Percentiles rank a stretch among this genome's conserved stretches.
Conservation (phyloP, 2,113 vertebrate genomes). For the Chrysochloris asiatica region DNA sequence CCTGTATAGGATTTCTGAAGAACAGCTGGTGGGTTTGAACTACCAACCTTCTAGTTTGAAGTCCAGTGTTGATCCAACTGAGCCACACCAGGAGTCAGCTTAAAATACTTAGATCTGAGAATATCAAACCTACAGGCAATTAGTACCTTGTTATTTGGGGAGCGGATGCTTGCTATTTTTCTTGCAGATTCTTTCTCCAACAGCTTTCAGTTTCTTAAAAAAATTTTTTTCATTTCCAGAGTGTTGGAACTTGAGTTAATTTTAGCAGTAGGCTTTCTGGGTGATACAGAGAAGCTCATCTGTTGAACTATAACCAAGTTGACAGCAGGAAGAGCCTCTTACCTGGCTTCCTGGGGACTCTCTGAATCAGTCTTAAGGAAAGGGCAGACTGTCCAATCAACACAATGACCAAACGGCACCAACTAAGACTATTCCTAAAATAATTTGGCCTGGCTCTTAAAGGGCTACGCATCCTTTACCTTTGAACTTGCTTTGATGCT, state of each 20-base stretch:
- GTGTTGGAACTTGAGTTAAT: neutral
- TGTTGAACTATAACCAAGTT: neutral
- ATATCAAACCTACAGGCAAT: neutral
- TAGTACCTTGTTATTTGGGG: neutral
- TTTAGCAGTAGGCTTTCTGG: neutral
- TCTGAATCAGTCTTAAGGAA: neutral
- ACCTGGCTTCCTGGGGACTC: neutral
- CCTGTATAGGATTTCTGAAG: too few relatives aligned
- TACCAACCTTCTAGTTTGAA: too few relatives aligned
- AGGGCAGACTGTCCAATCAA: neutral
- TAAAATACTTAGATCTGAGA: constrained; percentile 23
- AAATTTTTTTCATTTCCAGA: neutral
- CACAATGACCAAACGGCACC: neutral
- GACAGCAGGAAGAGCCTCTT: neutral
- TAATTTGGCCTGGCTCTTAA: neutral
- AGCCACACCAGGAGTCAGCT: too few relatives aligned
- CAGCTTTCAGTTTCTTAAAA: neutral
- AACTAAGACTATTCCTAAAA: neutral
- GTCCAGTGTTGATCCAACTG: too few relatives aligned
- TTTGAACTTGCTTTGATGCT: neutral
- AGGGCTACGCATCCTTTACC: neutral
- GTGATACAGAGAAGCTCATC: neutral
- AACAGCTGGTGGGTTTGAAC: too few relatives aligned
- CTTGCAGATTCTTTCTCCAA: neutral
- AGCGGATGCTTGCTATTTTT: neutral